Conservation (phyloP, 2,113 vertebrate species). For the Trichechus manatus region DNA sequence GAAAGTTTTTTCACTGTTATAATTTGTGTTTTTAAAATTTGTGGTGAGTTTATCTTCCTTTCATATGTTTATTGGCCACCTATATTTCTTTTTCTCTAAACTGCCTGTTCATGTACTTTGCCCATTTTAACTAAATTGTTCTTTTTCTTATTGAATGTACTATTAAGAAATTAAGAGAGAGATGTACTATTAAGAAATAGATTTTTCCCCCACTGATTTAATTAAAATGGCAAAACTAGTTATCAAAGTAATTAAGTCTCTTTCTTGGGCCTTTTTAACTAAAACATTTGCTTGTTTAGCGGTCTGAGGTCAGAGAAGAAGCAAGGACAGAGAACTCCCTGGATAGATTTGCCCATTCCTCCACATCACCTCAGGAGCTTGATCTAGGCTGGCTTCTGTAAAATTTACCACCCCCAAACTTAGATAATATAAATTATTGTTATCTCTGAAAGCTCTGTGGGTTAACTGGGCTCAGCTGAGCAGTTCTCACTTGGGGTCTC, state of each 20-base stretch:
- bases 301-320: not conserved
- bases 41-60: not conserved
- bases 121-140: not conserved
- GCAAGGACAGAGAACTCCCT: not conserved
- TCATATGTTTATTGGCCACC: not conserved
- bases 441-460: not conserved
- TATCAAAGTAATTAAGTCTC: not conserved
- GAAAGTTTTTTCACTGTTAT: not conserved
- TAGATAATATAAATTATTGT: not conserved
- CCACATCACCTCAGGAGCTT: not conserved
- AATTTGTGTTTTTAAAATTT: not conserved
- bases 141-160: not conserved
- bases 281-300: constrained; percentile 8
- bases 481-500: not conserved
- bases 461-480: not conserved
- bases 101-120: not conserved
- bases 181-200: not conserved
- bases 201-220: not conserved
- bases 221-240: not conserved
- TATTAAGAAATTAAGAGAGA: not conserved
- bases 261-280: not conserved
- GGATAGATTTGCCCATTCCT: not conserved
- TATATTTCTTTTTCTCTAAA: not conserved
- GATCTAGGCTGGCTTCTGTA: not conserved
- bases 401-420: not conserved